Evolutionary conservation across 2,113 vertebrate species (phyloP).

Genomic region (Mirounga angustirostris): DNA sequence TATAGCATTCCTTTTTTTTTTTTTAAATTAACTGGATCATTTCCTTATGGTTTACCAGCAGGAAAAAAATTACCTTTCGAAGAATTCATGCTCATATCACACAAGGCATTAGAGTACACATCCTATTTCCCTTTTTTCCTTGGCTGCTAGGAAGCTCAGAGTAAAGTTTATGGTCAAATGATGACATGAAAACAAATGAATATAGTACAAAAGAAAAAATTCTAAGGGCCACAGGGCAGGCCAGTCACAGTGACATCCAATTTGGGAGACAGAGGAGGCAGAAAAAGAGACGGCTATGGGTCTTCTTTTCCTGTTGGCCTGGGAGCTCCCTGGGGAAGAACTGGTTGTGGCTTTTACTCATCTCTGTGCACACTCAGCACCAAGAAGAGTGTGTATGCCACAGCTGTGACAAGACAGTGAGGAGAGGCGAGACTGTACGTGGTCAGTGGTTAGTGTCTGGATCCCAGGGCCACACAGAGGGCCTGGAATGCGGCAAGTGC

Average conservation of each 20-base stretch:
- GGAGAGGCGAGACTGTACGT: not conserved
- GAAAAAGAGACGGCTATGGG: not conserved
- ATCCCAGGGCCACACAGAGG: not conserved
- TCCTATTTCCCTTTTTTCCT: not conserved
- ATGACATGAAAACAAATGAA: slow-evolving; percentile 23
- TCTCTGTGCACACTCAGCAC: not conserved
- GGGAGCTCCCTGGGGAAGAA: not conserved
- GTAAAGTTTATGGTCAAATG: slow-evolving; percentile 6
- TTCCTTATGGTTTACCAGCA: slow-evolving; percentile 31
- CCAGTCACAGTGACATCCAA: not conserved
- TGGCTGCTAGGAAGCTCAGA: not conserved
- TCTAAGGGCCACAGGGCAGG: not conserved
- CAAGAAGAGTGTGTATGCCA: not conserved
- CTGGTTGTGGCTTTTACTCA: not conserved
- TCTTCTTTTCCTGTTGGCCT: not conserved
- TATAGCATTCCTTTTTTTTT: not conserved
- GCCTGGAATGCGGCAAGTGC: not conserved
- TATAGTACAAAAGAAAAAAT: not conserved
- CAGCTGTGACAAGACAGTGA: not conserved
- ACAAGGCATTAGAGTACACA: slow-evolving; percentile 7
- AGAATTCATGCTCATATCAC: not conserved
- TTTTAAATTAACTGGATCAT: not conserved
- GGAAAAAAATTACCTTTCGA: slow-evolving; percentile 26
- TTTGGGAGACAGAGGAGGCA: not conserved
- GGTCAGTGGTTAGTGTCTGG: not conserved